Base-by-base conservation (phyloP, 1,140 invertebrate genomes). In the Lucilia sericata region DNA sequence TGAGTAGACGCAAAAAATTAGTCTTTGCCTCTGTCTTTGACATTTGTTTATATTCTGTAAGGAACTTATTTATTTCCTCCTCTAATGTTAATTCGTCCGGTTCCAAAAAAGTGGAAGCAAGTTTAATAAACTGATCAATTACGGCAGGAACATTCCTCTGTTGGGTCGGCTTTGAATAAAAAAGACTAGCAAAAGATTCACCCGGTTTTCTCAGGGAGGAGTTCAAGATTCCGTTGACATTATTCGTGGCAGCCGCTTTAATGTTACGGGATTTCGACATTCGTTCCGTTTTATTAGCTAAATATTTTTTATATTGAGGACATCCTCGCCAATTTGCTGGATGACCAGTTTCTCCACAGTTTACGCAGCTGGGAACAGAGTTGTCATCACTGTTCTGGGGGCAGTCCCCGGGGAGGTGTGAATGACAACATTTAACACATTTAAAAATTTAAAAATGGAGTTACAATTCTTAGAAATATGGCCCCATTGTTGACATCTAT, bases 221-320 rank as follows among this genome's bases (percentile, higher is more conserved):
- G 21, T 74, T 74, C 21, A 74, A 5, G 14, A 30, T 10, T 30
- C 10, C 25, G 25, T n/a, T 74, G 3, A 74, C 74, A 34, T 74
- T 74, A 5, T 74, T 74, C 2, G 25, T 2, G 25, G 1, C 1
- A 30, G 34, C 42, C 4, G 19, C 74, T 13, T 30, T 74, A 30
- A 30, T 30, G 25, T 30, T 30, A 30, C 25, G 25, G 74, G 10
- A 5, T 34, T 74, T 74, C 5, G 5, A 12, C 10, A 30, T 30
- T 3, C 74, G 21, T 3, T 30, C 25, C 34, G 5, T 74, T 12
- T 74, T 74, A 30, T 3, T 10, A 74, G 21, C 19, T 5, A 10
- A 4, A 74, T 74, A 74, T 74, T 74, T 74, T 34, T 74, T 74
- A 34, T 10, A 74, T 74, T 19, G 1, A 74, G 74, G 74, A 30